Base-by-base conservation (phyloP, 2,797 vertebrate genomes). In the Melanotaenia boesemani region DNA sequence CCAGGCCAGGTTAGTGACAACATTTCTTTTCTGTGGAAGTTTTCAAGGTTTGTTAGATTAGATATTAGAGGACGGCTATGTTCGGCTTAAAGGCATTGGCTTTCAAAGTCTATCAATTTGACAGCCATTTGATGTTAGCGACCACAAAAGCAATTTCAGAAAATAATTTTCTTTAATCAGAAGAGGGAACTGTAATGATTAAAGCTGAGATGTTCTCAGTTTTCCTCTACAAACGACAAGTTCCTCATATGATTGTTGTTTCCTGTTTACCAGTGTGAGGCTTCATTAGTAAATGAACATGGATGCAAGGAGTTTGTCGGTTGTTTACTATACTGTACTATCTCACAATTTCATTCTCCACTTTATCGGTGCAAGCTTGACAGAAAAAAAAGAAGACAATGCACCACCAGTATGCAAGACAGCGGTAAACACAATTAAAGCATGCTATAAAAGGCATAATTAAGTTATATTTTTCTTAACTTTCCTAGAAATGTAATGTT, bases 1-100 rank as follows among this genome's bases (percentile, higher is more conserved):
- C 93, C 91, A 94, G 96, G 84, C 96, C 97, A 97, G 98, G 98
- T 99, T 91, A 91, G 90, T 52, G 2, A 57, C 56, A 77, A 58
- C 63, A 56, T 24, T 69, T 76, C 57, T 22, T 58, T 68, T 22
- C 32, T 63, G 26, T 10, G 2, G 16, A 6, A n/a, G 63, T 36
- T 67, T 46, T 70, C 3, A 46, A 1, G 28, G 32, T 68, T 70
- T 30, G 30, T 68, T 56, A 6, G 28, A 10, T 26, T 4, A 22
- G 62, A 37, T 52, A 67, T 63, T 30, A 12, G 22, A 50, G 63
- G 46, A 63, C 10, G 3, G 16, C 63, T 41, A 26, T 6, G 9
- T 67, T 66, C 20, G 30, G 6, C 68, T 56, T 20, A n/a, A 59
- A 64, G 55, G 37, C 26, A 36, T 28, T 28, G 24, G 22, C 55